These are phyloP conservation scores for Kuschelorhynchus macadamiae DNA, from an alignment of 2,888 invertebrate genomes.

Conservation along the genomic window DNA sequence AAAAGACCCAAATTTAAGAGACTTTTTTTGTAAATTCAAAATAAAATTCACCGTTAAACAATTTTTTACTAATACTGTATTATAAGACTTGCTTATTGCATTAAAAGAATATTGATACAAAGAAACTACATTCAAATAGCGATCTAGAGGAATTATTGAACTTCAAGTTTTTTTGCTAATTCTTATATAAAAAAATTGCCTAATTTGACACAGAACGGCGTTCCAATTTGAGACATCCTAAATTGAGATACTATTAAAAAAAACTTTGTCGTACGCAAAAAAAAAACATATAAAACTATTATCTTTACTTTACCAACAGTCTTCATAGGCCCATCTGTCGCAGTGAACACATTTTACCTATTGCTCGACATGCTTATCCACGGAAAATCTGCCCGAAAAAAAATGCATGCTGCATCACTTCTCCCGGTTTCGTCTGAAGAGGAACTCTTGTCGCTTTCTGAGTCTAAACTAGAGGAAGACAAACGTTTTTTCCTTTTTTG, in stretches of 20 bases:
- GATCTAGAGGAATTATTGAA: no score
- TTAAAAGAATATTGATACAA: no score
- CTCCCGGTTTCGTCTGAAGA: conserved; percentile 13
- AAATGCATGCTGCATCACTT: conserved; percentile 18
- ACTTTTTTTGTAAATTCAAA: no score
- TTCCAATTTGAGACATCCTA: conserved; percentile 1
- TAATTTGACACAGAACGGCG: no score
- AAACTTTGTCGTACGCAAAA: conserved; percentile 4
- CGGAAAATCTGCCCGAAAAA: conserved; percentile 28
- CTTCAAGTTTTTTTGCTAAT: no score
- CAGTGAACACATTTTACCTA: conserved; percentile 32
- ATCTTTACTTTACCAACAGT: conserved; percentile 12
- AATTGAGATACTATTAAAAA: conserved; percentile 20
- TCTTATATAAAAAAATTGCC: no score
- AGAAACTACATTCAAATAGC: no score
- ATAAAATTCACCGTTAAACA: no score
- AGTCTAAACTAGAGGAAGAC: conserved; percentile 11
- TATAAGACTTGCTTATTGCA: no score
- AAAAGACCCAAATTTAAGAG: no score
- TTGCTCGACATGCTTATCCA: conserved; percentile 24
- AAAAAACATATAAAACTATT: neutral
- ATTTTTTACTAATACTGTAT: no score
- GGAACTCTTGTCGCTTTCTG: conserved; percentile 1
- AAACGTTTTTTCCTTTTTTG: conserved; percentile 9
- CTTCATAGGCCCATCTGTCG: conserved; percentile 28